These are phyloP conservation scores for Malthinus seriepunctatus DNA, from an alignment of 2,888 invertebrate species.

Conservation along the genomic window DNA sequence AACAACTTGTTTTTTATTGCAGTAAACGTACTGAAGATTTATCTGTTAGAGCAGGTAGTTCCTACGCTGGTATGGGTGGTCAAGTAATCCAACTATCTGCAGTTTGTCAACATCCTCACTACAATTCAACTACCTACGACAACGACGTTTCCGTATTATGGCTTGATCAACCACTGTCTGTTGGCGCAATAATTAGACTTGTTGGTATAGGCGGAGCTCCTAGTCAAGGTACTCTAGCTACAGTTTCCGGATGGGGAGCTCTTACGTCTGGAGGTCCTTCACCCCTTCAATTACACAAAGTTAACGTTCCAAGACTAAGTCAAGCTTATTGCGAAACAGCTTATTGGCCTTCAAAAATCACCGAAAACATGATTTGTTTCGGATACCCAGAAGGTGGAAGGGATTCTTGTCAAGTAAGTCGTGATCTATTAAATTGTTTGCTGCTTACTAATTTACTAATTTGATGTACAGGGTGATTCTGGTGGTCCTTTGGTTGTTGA, in stretches of 20 bases:
- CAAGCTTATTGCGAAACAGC: background rate
- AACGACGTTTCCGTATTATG: constrained; percentile 9
- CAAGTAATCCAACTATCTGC: background rate
- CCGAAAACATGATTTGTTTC: background rate
- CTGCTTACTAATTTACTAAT: too few species aligned
- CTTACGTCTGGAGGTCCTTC: background rate
- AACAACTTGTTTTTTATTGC: background rate
- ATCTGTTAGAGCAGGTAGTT: constrained; percentile 6
- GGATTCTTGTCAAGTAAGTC: too few species aligned
- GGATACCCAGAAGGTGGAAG: constrained; percentile 6
- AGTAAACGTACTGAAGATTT: background rate
- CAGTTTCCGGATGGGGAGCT: constrained; percentile 7
- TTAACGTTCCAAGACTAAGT: background rate
- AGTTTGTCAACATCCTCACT: background rate
- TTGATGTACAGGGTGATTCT: background rate
- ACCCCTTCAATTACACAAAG: background rate
- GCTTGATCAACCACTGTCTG: background rate
- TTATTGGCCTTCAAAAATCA: constrained; percentile 37
- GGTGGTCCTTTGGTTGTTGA: background rate
- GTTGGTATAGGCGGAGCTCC: background rate
- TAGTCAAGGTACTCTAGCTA: background rate
- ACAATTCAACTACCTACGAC: background rate
- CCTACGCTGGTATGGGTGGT: background rate
- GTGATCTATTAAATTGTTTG: too few species aligned
- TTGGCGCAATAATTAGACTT: background rate